Conservation (phyloP, 2,888 invertebrate genomes). For the Pristionchus japonicus region DNA sequence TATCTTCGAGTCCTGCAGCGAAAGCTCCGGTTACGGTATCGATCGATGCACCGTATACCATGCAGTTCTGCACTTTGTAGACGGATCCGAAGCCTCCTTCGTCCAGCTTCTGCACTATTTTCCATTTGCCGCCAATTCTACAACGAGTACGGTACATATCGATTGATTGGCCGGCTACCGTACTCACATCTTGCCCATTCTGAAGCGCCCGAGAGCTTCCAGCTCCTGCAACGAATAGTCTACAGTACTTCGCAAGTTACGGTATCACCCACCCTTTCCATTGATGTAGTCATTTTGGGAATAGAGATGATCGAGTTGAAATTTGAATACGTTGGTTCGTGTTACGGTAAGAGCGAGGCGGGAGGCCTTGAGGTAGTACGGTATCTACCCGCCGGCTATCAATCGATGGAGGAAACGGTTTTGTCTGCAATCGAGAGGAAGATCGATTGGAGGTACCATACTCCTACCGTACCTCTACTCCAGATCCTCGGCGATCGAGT, state of each 20-base stretch:
- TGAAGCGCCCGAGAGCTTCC: constrained; percentile 31
- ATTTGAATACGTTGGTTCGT: not conserved
- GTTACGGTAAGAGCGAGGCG: not conserved
- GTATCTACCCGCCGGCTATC: not conserved
- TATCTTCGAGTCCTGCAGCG: not conserved
- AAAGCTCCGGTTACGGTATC: not conserved
- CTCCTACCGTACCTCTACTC: too few species aligned
- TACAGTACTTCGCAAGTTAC: not conserved
- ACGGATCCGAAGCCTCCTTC: constrained; percentile 43
- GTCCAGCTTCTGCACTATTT: constrained; percentile 23
- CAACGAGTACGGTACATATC: not conserved
- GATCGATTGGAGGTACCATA: too few species aligned
- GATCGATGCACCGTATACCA: constrained; percentile 4
- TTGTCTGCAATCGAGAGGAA: too few species aligned
- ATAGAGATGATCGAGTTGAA: constrained; percentile 1
- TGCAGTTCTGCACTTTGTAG: constrained; percentile 31
- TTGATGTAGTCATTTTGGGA: constrained; percentile 32
- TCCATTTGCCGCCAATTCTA: constrained; percentile 39
- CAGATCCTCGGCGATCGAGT: not conserved
- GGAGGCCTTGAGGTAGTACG: not conserved
- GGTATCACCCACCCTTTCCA: constrained; percentile 24
- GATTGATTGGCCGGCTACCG: not conserved
- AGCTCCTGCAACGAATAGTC: not conserved
- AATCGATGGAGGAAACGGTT: not conserved
- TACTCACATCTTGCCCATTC: constrained; percentile 45